These are phyloP conservation scores for Phylloscopus trochilus DNA, from an alignment of 2,113 vertebrate genomes.

Conservation along the genomic window DNA sequence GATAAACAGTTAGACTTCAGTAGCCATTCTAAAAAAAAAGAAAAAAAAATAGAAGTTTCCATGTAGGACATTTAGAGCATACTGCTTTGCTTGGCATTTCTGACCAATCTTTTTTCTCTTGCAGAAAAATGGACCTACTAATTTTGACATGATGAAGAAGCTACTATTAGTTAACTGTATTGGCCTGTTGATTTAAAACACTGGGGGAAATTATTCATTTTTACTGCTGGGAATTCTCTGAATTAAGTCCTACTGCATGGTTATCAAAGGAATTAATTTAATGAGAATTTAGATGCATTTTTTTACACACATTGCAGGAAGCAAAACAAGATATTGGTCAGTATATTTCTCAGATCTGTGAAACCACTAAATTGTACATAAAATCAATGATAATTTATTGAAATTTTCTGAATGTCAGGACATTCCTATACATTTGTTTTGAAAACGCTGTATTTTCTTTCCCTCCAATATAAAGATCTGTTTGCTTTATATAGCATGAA, in stretches of 20 bases:
- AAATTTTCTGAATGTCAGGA: background rate
- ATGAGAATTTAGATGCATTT: background rate
- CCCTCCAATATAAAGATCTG: background rate
- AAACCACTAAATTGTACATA: background rate
- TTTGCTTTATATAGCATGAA: background rate
- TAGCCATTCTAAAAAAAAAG: background rate
- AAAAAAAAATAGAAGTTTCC: background rate
- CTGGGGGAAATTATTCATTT: background rate
- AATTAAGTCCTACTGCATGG: background rate
- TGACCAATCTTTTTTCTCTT: conserved; percentile 54
- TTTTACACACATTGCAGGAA: background rate
- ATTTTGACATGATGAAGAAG: conserved; percentile 24
- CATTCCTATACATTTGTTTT: background rate
- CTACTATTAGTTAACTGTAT: background rate
- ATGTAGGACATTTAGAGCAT: background rate
- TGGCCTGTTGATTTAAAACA: conserved; percentile 8
- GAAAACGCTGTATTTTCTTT: background rate
- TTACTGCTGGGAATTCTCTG: background rate
- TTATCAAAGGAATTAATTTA: background rate
- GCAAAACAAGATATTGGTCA: background rate
- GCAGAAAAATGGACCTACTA: conserved; percentile 79
- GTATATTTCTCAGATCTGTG: background rate
- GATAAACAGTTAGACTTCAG: background rate
- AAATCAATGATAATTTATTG: background rate
- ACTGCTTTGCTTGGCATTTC: background rate